Conservation (phyloP, 1,140 invertebrate genomes). For the Drosophila fuyamai region DNA sequence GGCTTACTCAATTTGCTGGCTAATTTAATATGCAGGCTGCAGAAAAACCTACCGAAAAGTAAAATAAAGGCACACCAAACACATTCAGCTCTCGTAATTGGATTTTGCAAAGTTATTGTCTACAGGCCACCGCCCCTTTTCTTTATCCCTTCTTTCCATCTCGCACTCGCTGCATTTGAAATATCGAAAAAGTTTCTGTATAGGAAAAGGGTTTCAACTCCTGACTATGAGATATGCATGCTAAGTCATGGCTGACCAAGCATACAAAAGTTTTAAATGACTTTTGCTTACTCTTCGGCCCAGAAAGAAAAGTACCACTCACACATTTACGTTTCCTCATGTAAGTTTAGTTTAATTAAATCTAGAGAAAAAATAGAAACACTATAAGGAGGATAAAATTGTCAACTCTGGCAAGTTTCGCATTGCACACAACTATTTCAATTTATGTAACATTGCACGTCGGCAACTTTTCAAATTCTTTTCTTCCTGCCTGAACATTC, state of each 20-base stretch:
- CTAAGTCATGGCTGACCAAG: slow-evolving; percentile 73
- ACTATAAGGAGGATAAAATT: slow-evolving; percentile 26
- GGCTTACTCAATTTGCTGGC: slow-evolving; percentile 68
- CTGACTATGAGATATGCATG: slow-evolving; percentile 61
- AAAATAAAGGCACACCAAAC: slow-evolving; percentile 40
- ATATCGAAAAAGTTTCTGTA: slow-evolving; percentile 76
- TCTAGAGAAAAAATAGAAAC: slow-evolving; percentile 26
- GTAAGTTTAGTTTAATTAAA: slow-evolving; percentile 80
- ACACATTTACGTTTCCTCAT: slow-evolving; percentile 57
- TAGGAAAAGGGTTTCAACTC: slow-evolving; percentile 40
- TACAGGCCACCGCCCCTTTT: slow-evolving; percentile 27
- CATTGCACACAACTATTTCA: slow-evolving; percentile 73
- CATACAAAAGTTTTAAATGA: slow-evolving; percentile 77
- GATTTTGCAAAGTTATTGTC: slow-evolving; percentile 77
- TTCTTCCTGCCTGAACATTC: slow-evolving; percentile 1
- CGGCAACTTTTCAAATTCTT: slow-evolving; percentile 43
- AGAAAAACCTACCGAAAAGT: slow-evolving; percentile 41
- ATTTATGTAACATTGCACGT: slow-evolving; percentile 68
- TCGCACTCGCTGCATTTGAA: slow-evolving; percentile 66
- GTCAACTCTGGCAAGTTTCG: slow-evolving; percentile 59
- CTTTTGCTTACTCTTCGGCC: slow-evolving; percentile 72
- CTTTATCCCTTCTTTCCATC: slow-evolving; percentile 6
- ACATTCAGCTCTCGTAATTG: slow-evolving; percentile 62
- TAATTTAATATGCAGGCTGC: slow-evolving; percentile 79
- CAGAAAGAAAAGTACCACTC: slow-evolving; percentile 19